Evolutionary conservation across 1,140 invertebrate genomes (phyloP), one percentile per base, ranked within the genome.

Genomic region (Chelonus insularis): DNA sequence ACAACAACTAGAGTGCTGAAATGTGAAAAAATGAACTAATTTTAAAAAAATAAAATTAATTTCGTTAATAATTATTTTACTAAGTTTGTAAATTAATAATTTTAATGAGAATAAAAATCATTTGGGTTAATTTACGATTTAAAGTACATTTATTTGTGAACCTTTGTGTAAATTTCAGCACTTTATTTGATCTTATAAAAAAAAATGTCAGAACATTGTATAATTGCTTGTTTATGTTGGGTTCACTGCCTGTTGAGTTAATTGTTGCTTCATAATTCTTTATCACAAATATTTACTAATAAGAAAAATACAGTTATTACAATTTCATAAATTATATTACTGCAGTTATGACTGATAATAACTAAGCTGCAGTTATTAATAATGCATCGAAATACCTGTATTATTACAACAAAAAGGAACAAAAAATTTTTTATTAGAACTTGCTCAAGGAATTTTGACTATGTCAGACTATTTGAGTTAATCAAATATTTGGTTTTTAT

Each of bases 401-500:
- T 39, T 11, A 39, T 39, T 9, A 9, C n/a, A n/a, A n/a, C n/a
- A n/a, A n/a, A 34, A 34, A 39, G n/a, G 9, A n/a, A 39, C 37
- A 48, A 50, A 29, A 23, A 32, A 25, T 23, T n/a, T 16, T 6
- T 45, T 21, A 21, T 16, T 18, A 9, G 6, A 6, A 20, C 14
- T 7, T 45, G 43, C 43, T 45, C 43, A 45, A 21, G 9, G 16
- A 16, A 45, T 16, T 45, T 21, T n/a, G 43, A 45, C 43, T 45
- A 11, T 21, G 8, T 9, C 8, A 41, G 6, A 20, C 8, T 36
- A 25, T 41, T 63, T 45, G 23, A 57, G n/a, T n/a, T n/a, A n/a
- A n/a, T 51, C 57, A 54, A 59, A 48, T 57, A 64, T 56, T 68
- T 68, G 36, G 62, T 75, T 76, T 77, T 75, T n/a, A 74, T 77